Percentiles rank a stretch among this genome's conserved stretches.
Evolutionary conservation across 2,797 vertebrate species (phyloP).

Genomic region (Diglossa cyanea): DNA sequence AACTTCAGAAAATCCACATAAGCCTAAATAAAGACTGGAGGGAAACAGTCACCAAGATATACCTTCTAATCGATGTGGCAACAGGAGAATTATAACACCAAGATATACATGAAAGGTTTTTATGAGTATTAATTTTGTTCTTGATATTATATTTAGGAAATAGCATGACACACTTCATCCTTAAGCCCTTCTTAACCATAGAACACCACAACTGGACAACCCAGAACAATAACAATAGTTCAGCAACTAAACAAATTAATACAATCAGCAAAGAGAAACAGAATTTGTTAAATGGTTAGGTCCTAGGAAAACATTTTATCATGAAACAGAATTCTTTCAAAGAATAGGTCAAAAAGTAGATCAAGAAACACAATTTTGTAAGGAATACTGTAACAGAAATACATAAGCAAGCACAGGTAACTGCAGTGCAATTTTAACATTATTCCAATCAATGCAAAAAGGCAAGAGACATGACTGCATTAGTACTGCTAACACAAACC

Average conservation of each 20-base stretch:
- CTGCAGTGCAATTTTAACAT: neutral
- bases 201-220: constrained; percentile 48
- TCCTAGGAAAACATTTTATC: constrained; percentile 2
- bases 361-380: constrained; percentile 9
- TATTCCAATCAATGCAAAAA: constrained; percentile 25
- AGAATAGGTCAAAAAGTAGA: neutral
- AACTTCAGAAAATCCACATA: neutral
- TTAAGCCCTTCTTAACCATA: constrained; percentile 73
- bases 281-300: constrained; percentile 20
- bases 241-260: neutral
- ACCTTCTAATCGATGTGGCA: neutral
- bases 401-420: constrained; percentile 2
- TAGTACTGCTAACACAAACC: constrained; percentile 46
- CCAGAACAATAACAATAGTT: constrained; percentile 44
- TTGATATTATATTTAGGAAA: constrained; percentile 80
- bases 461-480: constrained; percentile 48
- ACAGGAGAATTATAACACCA: neutral
- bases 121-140: constrained; percentile 37
- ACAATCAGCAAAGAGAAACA: constrained; percentile 45
- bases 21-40: neutral
- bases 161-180: constrained; percentile 99
- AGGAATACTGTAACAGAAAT: constrained; percentile 29
- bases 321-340: neutral
- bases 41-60: neutral
- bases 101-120: neutral